Base-by-base conservation (phyloP, 2,888 invertebrate genomes). In the Steinernema hermaphroditum region DNA sequence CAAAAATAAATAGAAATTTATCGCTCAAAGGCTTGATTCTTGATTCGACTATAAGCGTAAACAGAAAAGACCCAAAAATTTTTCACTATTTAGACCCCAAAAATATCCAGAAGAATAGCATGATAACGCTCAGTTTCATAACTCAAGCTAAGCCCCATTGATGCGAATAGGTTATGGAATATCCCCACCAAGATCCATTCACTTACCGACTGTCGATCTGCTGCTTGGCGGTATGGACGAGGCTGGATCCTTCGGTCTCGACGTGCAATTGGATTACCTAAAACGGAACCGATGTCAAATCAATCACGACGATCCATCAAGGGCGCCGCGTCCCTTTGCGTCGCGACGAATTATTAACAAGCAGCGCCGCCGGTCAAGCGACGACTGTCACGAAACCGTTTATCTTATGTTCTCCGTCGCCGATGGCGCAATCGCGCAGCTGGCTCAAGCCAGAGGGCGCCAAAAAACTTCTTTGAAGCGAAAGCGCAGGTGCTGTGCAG, bases 211-310 rank as follows among this genome's bases (percentile, higher is more conserved):
- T 22, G 27, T 54, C 54, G 12, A 54, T 12, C 16, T 54, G 54
- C 27, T 24, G 22, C 27, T 54, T 54, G 27, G 54, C 27, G 24
- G 24, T 54, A 6, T 54, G 54, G 19, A 81, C 77, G 68, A 75
- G 71, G 16, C 76, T 57, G 57, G 80, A 80, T n/a, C 81, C 81
- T 69, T 81, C 81, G 68, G 76, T 78, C 73, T 81, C 78, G 73
- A 81, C 79, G 72, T 81, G 80, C 46, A 80, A 72, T 75, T 81
- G 80, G 32, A 81, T 78, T 70, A 77, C 78, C 81, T 81, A 73
- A 49, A 80, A 75, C 50, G 24, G 46, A n/a, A 46, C 54, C 22
- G 27, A 8, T 4, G 19, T 46, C 46, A 46, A 6, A 46, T 19
- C 46, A 46, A 46, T 46, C 46, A n/a, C n/a, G n/a, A n/a, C n/a